Conservation (phyloP, 92 coral and sea anemone species). For the Porites divaricata region DNA sequence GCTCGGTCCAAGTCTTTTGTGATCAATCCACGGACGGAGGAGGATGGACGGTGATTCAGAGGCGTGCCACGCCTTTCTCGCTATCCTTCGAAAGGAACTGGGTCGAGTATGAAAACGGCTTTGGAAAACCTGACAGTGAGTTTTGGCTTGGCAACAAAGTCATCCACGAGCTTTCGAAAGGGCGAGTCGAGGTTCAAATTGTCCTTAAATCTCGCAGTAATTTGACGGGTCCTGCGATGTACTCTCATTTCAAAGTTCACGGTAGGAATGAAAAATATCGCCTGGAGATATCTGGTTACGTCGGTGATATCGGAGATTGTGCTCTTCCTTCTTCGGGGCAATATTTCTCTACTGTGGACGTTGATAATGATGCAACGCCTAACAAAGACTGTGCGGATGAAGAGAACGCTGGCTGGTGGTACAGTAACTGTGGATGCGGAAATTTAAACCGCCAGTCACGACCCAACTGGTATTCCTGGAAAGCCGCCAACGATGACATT, state of each 20-base stretch:
- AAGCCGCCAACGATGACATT: neutral
- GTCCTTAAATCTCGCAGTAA: neutral
- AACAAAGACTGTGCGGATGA: neutral
- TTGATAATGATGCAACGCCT: neutral
- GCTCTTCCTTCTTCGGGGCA: neutral
- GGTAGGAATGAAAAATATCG: slow-evolving; percentile 3
- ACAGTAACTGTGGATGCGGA: slow-evolving; percentile 8
- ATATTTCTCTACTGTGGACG: neutral
- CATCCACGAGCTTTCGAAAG: slow-evolving; percentile 3
- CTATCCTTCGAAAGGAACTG: slow-evolving; percentile 9
- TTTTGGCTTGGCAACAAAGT: slow-evolving; percentile 33
- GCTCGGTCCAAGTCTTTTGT: slow-evolving; percentile 20
- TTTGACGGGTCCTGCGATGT: neutral
- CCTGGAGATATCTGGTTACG: slow-evolving; percentile 9
- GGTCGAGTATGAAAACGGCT: slow-evolving; percentile 28
- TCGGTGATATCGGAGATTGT: slow-evolving; percentile 13
- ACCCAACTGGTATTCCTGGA: slow-evolving; percentile 14
- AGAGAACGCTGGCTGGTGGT: slow-evolving; percentile 24
- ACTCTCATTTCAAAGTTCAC: neutral
- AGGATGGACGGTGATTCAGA: slow-evolving; percentile 24
- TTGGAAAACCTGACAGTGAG: slow-evolving; percentile 2
- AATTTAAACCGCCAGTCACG: slow-evolving; percentile 6
- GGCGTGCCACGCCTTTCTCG: slow-evolving; percentile 7
- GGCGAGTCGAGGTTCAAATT: neutral
- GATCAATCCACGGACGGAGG: slow-evolving; percentile 21